Conservation (phyloP, 1,140 invertebrate species). For the Drosophila paulistorum region DNA sequence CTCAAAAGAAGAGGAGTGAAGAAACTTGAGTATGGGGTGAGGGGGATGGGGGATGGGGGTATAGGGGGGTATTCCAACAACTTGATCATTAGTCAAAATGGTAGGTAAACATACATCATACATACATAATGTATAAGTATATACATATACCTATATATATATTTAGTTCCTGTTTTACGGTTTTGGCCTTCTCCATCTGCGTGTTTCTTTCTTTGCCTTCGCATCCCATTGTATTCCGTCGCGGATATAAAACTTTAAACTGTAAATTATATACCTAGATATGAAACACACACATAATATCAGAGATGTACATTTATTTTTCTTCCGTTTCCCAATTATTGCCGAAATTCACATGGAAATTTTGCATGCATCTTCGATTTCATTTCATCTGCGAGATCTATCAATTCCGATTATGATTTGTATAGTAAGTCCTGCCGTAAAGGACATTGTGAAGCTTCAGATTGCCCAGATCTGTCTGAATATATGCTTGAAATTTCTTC, state of each 20-base stretch:
- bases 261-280: slow-evolving; percentile 5
- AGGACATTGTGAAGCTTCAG: too few relatives aligned
- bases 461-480: too few relatives aligned
- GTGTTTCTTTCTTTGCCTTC: slow-evolving; percentile 9
- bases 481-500: too few relatives aligned
- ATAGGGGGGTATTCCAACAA: neutral
- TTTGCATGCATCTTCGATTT: neutral
- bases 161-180: slow-evolving; percentile 16
- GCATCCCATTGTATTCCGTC: slow-evolving; percentile 7
- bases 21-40: neutral
- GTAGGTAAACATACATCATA: slow-evolving; percentile 14
- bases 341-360: too few relatives aligned
- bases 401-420: too few relatives aligned
- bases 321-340: neutral
- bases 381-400: too few relatives aligned
- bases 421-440: too few relatives aligned
- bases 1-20: slow-evolving; percentile 2
- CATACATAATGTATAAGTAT: slow-evolving; percentile 1
- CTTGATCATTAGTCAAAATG: slow-evolving; percentile 17
- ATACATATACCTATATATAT: neutral
- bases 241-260: slow-evolving; percentile 1
- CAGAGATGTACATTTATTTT: neutral
- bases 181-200: slow-evolving; percentile 2
- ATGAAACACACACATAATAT: too few relatives aligned
- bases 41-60: neutral